Percentiles rank a stretch among this genome's conserved stretches.
phyloP scores from a whole-genome alignment of 2,113 vertebrate species.

The Neofelis nebulosa region DNA sequence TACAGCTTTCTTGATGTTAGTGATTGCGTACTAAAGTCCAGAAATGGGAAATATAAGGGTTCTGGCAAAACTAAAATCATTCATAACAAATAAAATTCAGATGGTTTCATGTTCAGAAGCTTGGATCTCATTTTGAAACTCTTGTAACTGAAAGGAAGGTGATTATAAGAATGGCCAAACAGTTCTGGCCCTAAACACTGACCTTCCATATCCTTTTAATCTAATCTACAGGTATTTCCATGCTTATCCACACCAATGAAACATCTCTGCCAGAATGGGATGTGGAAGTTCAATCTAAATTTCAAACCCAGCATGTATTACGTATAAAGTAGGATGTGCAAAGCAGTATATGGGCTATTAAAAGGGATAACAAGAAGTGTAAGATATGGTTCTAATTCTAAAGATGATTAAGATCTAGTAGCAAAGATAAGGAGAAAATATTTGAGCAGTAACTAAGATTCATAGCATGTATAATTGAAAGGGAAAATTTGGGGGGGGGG shows the following conservation, averaged over 20 bases:
- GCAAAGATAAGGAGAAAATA: background rate
- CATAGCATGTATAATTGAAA: background rate
- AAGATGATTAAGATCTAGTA: background rate
- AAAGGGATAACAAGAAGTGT: background rate
- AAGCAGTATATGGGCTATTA: background rate
- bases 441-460: background rate
- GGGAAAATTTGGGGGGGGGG: background rate
- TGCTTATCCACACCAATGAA: background rate
- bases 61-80: constrained; percentile 62
- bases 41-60: constrained; percentile 58
- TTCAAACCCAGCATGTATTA: background rate
- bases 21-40: constrained; percentile 69
- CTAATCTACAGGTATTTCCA: background rate
- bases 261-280: background rate
- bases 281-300: background rate
- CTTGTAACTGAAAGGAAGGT: background rate
- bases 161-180: background rate
- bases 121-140: constrained; percentile 8
- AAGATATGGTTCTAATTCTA: background rate
- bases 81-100: constrained; percentile 44
- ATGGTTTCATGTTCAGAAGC: background rate
- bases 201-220: background rate
- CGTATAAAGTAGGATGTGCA: background rate
- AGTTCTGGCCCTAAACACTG: background rate
- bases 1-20: constrained; percentile 44